A percentile compares a stretch with the other conserved stretches of the same genome.
phyloP scores from a whole-genome alignment of 2,888 invertebrate species.

The Sturmia bella region DNA sequence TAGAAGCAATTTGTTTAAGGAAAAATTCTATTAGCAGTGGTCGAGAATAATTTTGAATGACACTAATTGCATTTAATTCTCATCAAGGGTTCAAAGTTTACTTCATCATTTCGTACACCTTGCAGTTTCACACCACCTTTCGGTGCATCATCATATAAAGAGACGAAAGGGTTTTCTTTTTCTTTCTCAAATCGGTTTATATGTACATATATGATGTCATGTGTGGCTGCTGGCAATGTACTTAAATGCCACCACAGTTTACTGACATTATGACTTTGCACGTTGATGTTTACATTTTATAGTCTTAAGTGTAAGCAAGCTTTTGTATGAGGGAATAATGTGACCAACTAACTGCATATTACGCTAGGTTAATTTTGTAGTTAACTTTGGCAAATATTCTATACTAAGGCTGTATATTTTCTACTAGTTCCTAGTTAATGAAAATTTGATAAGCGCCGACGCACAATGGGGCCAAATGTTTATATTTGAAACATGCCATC shows the following conservation, averaged over 20 bases:
- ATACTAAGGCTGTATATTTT: no score
- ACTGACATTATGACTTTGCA: constrained; percentile 69
- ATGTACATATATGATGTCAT: constrained; percentile 62
- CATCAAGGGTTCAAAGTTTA: constrained; percentile 33
- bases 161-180: constrained; percentile 38
- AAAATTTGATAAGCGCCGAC: no score
- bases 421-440: no score
- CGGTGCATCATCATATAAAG: constrained; percentile 26
- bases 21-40: no score
- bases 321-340: constrained; percentile 1
- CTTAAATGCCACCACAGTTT: constrained; percentile 64
- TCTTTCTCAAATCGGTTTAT: constrained; percentile 56
- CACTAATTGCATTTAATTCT: no score
- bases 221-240: constrained; percentile 63
- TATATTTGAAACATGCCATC: no score
- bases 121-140: neutral
- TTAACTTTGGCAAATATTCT: no score
- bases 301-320: constrained; percentile 35
- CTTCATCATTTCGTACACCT: constrained; percentile 8
- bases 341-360: constrained; percentile 37
- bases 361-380: no score
- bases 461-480: no score
- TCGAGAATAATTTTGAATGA: no score
- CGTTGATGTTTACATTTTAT: constrained; percentile 64
- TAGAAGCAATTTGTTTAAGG: no score